phyloP scores from a whole-genome alignment of 2,888 invertebrate genomes.

The Lamellibrachia columna region DNA sequence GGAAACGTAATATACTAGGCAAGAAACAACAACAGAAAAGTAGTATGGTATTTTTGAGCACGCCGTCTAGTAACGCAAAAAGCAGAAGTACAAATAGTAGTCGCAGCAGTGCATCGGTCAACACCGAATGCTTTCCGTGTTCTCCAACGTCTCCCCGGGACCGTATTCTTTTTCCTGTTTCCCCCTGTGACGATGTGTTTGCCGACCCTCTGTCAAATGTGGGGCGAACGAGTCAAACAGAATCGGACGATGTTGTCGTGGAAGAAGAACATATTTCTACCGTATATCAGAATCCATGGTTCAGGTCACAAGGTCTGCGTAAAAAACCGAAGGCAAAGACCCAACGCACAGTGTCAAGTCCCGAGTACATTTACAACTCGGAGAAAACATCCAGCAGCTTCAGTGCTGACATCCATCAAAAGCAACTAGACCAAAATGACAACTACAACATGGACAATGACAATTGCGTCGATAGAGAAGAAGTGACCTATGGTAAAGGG shows the following conservation, averaged over 20 bases:
- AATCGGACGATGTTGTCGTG: neutral
- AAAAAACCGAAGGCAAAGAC: slow-evolving; percentile 16
- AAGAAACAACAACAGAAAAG: slow-evolving; percentile 38
- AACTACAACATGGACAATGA: slow-evolving; percentile 24
- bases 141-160: neutral
- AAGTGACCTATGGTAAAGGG: slow-evolving; percentile 57
- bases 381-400: neutral
- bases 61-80: neutral
- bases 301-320: slow-evolving; percentile 40
- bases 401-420: neutral
- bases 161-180: neutral
- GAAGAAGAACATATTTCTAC: slow-evolving; percentile 33
- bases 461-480: slow-evolving; percentile 39
- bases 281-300: slow-evolving; percentile 34
- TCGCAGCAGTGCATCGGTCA: neutral
- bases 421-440: slow-evolving; percentile 19
- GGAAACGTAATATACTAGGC: slow-evolving; percentile 42
- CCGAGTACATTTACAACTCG: neutral
- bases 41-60: slow-evolving; percentile 31
- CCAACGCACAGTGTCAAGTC: slow-evolving; percentile 18
- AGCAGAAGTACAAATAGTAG: neutral
- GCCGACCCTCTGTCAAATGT: slow-evolving; percentile 20
- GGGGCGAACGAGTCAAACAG: slow-evolving; percentile 8
- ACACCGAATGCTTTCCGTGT: neutral
- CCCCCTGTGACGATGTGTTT: neutral